Conservation (phyloP, 2,797 vertebrate genomes). For the Limosa lapponica region DNA sequence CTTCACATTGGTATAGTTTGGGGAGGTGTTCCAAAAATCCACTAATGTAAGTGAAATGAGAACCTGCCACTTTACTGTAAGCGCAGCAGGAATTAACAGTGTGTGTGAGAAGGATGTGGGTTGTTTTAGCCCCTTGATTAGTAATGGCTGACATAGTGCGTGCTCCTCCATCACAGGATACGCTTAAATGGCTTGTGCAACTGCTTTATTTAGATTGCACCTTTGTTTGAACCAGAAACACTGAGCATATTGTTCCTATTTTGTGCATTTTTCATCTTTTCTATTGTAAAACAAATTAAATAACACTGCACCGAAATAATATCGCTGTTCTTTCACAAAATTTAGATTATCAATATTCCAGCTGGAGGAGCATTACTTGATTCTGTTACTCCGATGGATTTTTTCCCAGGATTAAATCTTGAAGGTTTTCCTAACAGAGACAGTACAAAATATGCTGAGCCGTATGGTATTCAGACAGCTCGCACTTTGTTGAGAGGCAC, state of each 20-base stretch:
- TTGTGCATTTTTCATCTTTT: not conserved
- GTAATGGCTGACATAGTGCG: not conserved
- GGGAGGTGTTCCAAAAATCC: not conserved
- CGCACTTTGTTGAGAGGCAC: constrained; percentile 93
- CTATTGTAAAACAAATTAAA: not conserved
- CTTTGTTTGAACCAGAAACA: not conserved
- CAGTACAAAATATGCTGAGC: constrained; percentile 89
- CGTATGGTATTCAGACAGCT: constrained; percentile 89
- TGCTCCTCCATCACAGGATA: not conserved
- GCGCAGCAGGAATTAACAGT: not conserved
- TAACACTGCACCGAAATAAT: not conserved
- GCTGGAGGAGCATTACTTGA: constrained; percentile 89
- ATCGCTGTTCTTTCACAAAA: constrained; percentile 27
- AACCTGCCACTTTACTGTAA: not conserved
- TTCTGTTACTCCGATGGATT: constrained; percentile 84
- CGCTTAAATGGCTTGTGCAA: not conserved
- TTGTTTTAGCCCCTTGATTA: not conserved
- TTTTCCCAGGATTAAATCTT: constrained; percentile 92
- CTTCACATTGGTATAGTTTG: not conserved
- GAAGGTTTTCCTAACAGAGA: constrained; percentile 97
- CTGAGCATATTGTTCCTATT: not conserved
- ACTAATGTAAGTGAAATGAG: not conserved
- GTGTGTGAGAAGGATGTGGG: not conserved
- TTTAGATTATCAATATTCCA: constrained; percentile 86
- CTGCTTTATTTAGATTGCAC: not conserved